phyloP scores from a whole-genome alignment of 2,113 vertebrate genomes.

The Epinephelus lanceolatus region DNA sequence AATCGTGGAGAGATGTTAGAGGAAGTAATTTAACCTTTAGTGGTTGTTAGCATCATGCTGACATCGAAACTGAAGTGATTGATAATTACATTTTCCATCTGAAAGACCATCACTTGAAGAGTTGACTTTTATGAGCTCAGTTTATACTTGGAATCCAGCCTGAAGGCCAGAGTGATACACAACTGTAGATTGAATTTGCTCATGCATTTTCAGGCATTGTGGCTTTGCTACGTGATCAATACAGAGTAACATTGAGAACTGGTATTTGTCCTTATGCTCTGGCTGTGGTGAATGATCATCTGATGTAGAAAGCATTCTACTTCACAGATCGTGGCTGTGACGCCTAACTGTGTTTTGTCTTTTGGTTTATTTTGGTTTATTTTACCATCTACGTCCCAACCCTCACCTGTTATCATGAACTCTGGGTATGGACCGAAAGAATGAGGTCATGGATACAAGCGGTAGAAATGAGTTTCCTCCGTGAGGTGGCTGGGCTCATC shows the following conservation, averaged over 20 bases:
- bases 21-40: constrained; percentile 12
- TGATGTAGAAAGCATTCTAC: background rate
- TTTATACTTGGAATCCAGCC: constrained; percentile 1
- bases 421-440: too few species aligned
- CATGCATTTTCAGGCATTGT: background rate
- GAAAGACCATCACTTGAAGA: background rate
- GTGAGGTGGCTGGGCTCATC: too few species aligned
- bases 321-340: background rate
- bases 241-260: background rate
- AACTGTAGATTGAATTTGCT: constrained; percentile 1
- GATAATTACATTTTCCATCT: constrained; percentile 1
- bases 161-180: background rate
- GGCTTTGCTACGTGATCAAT: background rate
- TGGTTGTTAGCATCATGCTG: background rate
- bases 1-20: background rate
- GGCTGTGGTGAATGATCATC: background rate
- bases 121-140: background rate
- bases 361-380: background rate
- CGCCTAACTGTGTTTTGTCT: background rate
- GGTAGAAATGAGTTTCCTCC: too few species aligned
- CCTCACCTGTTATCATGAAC: too few species aligned
- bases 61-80: constrained; percentile 3
- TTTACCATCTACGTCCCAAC: too few species aligned
- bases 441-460: too few species aligned
- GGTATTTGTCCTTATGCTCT: background rate